Base-by-base conservation (phyloP, 2,888 invertebrate genomes). In the Trissonchulus latispiculum region DNA sequence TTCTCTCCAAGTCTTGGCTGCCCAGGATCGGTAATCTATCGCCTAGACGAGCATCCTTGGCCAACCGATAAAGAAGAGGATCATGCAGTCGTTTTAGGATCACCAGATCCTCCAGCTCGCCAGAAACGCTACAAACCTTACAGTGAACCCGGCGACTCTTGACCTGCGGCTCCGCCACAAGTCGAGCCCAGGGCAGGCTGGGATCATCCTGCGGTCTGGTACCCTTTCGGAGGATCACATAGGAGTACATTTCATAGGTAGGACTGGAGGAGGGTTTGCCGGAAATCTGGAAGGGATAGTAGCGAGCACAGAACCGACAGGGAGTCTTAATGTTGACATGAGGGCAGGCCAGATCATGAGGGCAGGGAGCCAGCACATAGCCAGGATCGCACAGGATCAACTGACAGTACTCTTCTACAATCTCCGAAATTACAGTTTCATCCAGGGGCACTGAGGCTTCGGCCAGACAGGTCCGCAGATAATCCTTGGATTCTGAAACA, bases 341-440 rank as follows among this genome's bases (percentile, higher is more conserved):
- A 0, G 95, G 95, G 82, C 95, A 96, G 0, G 85, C 79, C 32
- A 85, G 82, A 78, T 93, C 91, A 80, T 93, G 92, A 0, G 94
- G 90, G 82, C 95, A 96, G 86, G 91, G 82, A 2, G 81, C 80
- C 62, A 79, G 74, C 1, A 81, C 80, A n/a, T 78, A 76, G 0
- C 80, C 82, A 0, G 78, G 76, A 28, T 36, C 70, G n/a, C n/a
- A 3, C 31, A 15, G 31, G n/a, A n/a, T n/a, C n/a, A n/a, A n/a
- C n/a, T n/a, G n/a, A n/a, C n/a, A n/a, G n/a, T n/a, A n/a, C n/a
- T n/a, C n/a, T n/a, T n/a, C n/a, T n/a, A n/a, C n/a, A n/a, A n/a
- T n/a, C n/a, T n/a, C n/a, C n/a, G n/a, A n/a, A n/a, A n/a, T n/a
- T n/a, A n/a, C n/a, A n/a, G n/a, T n/a, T n/a, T n/a, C n/a, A n/a